These are phyloP conservation scores for Cantharis flavilabris DNA, from an alignment of 2,888 invertebrate genomes.

Conservation along the genomic window DNA sequence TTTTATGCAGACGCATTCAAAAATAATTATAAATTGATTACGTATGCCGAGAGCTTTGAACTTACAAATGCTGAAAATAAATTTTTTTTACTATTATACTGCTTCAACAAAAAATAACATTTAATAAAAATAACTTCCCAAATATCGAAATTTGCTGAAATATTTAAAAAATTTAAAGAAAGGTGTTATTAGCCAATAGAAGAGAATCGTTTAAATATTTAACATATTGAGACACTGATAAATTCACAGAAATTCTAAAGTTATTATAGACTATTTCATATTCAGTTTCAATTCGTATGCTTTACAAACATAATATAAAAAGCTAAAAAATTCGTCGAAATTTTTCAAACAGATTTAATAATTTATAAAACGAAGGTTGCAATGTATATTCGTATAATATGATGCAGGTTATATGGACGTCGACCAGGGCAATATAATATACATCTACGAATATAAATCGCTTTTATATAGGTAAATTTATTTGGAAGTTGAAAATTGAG, in stretches of 20 bases:
- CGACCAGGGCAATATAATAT: not conserved
- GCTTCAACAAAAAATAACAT: not conserved
- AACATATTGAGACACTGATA: not conserved
- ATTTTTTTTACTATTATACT: not conserved
- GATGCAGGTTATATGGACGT: not conserved
- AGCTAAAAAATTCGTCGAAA: not conserved
- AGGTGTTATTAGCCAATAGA: not conserved
- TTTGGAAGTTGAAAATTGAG: not conserved
- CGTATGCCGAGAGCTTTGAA: not conserved
- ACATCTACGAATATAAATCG: not conserved
- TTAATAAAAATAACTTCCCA: not conserved
- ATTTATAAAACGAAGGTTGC: constrained; percentile 34
- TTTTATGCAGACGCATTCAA: not conserved
- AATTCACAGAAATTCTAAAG: not conserved
- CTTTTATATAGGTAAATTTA: not conserved
- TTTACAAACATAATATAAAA: not conserved
- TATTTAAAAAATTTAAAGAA: not conserved
- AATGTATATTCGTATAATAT: constrained; percentile 18
- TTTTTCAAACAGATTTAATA: constrained; percentile 32
- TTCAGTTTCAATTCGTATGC: constrained; percentile 1
- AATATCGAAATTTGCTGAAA: not conserved
- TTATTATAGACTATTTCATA: constrained; percentile 1
- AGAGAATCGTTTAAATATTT: not conserved
- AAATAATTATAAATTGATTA: not conserved
- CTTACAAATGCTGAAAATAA: not conserved